A percentile compares a stretch with the other conserved stretches of the same genome.
phyloP scores from a whole-genome alignment of 2,113 vertebrate genomes.

The Stigmatopora nigra region DNA sequence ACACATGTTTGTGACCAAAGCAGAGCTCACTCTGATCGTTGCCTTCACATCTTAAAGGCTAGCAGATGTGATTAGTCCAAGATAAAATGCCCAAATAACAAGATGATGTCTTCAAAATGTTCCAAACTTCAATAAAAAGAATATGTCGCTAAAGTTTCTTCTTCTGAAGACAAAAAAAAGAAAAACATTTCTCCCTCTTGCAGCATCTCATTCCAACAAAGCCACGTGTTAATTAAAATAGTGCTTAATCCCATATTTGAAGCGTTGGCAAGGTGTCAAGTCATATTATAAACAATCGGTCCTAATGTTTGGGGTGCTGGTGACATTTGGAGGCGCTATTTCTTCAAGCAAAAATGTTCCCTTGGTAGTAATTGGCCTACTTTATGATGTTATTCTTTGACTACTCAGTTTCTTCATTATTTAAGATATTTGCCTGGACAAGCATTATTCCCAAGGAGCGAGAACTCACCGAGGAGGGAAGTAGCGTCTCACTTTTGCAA shows the following conservation, averaged over 20 bases:
- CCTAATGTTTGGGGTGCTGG: slow-evolving; percentile 58
- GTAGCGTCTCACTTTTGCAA: slow-evolving; percentile 34
- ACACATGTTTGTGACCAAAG: slow-evolving; percentile 51
- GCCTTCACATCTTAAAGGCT: slow-evolving; percentile 35
- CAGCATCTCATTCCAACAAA: slow-evolving; percentile 56
- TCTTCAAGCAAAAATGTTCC: slow-evolving; percentile 70
- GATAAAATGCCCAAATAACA: slow-evolving; percentile 27
- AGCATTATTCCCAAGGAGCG: slow-evolving; percentile 55
- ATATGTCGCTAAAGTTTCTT: slow-evolving; percentile 18
- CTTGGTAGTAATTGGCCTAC: slow-evolving; percentile 76
- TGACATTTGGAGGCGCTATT: slow-evolving; percentile 70
- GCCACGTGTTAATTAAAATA: slow-evolving; percentile 73
- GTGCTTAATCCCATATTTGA: slow-evolving; percentile 73
- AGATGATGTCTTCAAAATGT: slow-evolving; percentile 30
- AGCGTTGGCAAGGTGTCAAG: slow-evolving; percentile 74
- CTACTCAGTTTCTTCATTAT: slow-evolving; percentile 68
- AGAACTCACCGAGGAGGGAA: slow-evolving; percentile 28
- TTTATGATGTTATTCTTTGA: slow-evolving; percentile 68
- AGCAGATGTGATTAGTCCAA: slow-evolving; percentile 21
- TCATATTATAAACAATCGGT: slow-evolving; percentile 76
- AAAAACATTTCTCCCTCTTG: slow-evolving; percentile 22
- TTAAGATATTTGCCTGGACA: slow-evolving; percentile 69
- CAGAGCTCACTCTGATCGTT: slow-evolving; percentile 41
- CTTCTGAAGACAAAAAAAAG: too few species aligned
- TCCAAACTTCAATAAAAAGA: slow-evolving; percentile 41